Conservation (phyloP, 2,113 vertebrate genomes). For the Sialia sialis region DNA sequence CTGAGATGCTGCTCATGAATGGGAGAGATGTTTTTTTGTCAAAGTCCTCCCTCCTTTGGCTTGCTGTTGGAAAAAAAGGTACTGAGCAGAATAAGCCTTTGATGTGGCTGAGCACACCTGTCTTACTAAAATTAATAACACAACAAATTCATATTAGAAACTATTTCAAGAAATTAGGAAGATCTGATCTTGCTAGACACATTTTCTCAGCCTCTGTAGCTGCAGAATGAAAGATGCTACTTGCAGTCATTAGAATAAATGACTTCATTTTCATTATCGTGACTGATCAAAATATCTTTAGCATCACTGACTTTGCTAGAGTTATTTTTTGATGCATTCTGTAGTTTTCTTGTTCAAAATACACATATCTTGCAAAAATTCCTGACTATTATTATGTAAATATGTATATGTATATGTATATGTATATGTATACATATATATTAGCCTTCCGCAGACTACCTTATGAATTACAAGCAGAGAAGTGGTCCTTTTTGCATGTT, state of each 20-base stretch:
- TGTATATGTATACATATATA: neutral
- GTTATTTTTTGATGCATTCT: neutral
- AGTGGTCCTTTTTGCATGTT: neutral
- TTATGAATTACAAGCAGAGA: neutral
- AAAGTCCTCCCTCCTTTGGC: neutral
- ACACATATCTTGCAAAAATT: neutral
- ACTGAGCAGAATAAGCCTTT: neutral
- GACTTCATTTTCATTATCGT: neutral
- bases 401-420: neutral
- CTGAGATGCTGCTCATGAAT: neutral
- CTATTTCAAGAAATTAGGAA: neutral
- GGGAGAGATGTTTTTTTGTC: neutral
- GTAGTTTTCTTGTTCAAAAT: neutral
- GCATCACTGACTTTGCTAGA: neutral
- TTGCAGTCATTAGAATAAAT: neutral
- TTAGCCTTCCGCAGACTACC: neutral
- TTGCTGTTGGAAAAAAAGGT: neutral
- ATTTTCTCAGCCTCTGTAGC: neutral
- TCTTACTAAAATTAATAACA: neutral
- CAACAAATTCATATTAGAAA: neutral
- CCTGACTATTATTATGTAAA: neutral
- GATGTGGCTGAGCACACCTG: accelerated
- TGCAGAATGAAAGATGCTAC: neutral
- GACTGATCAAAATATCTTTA: neutral
- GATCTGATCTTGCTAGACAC: accelerated